A percentile compares a stretch with the other conserved stretches of the same genome.
These are phyloP conservation scores for Columba janthina DNA, from an alignment of 2,113 vertebrate species.

Conservation along the genomic window DNA sequence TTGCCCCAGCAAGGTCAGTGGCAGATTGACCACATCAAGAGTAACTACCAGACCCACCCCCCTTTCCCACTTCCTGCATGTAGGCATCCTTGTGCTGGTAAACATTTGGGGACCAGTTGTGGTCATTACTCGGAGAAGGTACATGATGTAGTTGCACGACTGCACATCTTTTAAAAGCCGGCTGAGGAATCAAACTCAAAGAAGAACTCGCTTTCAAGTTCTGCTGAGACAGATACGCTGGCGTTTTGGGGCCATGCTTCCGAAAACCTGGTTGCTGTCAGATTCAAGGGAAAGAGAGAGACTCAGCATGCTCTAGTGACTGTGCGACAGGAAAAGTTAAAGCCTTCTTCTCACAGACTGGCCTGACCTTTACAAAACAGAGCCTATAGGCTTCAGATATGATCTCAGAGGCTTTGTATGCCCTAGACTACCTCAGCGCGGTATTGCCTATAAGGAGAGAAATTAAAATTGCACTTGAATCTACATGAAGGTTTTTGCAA, in stretches of 20 bases:
- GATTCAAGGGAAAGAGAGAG: not conserved
- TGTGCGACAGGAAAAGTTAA: not conserved
- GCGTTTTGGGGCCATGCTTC: not conserved
- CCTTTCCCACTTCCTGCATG: conserved; percentile 78
- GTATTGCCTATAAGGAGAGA: conserved; percentile 38
- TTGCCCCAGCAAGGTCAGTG: conserved; percentile 81
- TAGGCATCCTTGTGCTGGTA: conserved; percentile 81
- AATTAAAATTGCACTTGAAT: conserved; percentile 53
- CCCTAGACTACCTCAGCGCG: conserved; percentile 7
- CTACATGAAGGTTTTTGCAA: conserved; percentile 52
- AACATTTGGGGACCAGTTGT: conserved; percentile 80
- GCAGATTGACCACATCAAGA: conserved; percentile 94
- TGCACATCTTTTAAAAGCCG: conserved; percentile 71
- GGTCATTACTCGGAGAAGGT: conserved; percentile 65
- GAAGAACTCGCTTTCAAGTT: conserved; percentile 66
- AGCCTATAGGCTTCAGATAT: conserved; percentile 50
- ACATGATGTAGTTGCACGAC: conserved; percentile 67
- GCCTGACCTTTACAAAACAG: conserved; percentile 27
- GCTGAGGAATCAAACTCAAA: conserved; percentile 39
- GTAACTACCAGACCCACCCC: conserved; percentile 78
- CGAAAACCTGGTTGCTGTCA: not conserved
- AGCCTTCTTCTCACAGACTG: not conserved
- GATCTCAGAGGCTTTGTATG: conserved; percentile 47
- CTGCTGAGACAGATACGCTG: conserved; percentile 2
- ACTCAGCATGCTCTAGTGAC: not conserved